phyloP scores from a whole-genome alignment of 2,797 vertebrate genomes.

The Luscinia luscinia region DNA sequence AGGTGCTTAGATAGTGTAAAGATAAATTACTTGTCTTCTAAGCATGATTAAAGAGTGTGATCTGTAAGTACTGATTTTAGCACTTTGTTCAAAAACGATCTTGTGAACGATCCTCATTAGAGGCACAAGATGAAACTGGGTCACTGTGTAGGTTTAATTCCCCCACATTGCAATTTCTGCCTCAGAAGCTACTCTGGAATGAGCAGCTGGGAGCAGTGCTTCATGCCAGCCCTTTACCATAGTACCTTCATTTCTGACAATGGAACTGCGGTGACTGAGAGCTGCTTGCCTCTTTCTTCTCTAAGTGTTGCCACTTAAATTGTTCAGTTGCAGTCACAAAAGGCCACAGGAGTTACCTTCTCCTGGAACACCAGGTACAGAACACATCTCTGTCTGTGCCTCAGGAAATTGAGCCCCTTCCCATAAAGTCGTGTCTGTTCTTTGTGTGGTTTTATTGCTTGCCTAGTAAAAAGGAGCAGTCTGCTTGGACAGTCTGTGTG shows the following conservation, averaged over 20 bases:
- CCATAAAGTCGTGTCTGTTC: accelerated
- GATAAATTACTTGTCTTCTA: neutral
- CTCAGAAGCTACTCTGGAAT: neutral
- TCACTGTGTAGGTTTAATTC: neutral
- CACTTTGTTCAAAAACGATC: neutral
- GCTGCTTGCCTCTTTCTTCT: neutral
- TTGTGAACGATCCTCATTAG: neutral
- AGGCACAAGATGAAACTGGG: neutral
- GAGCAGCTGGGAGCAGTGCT: accelerated
- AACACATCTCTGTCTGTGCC: accelerated
- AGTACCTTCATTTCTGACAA: neutral
- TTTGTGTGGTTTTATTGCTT: neutral
- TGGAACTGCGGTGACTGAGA: neutral
- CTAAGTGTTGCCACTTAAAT: neutral
- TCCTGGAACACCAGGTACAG: neutral
- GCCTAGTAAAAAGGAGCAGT: neutral
- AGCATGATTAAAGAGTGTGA: neutral
- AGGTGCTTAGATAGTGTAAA: neutral
- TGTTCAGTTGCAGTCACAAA: neutral
- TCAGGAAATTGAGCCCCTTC: neutral
- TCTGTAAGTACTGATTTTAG: neutral
- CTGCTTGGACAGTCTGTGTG: neutral
- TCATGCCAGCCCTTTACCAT: neutral
- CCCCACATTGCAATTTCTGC: neutral
- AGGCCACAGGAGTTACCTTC: neutral